Conservation (phyloP, 2,888 invertebrate genomes). For the Rhagonycha fulva region DNA sequence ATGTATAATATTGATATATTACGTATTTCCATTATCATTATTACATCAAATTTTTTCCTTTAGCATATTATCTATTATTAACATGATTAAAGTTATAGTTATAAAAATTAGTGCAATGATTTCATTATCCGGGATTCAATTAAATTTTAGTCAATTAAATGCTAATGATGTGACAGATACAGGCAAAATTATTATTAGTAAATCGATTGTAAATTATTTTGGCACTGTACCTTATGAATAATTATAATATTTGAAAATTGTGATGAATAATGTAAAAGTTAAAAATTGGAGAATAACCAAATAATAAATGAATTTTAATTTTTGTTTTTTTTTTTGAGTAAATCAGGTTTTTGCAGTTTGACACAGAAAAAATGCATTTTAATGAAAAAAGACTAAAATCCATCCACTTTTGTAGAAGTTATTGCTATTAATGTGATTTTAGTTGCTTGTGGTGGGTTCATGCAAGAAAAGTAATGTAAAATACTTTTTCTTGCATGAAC, state of each 20-base stretch:
- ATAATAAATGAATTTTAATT: too few relatives aligned
- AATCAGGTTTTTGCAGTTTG: too few relatives aligned
- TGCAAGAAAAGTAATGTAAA: too few relatives aligned
- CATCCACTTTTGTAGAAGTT: too few relatives aligned
- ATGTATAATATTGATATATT: background rate
- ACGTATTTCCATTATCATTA: background rate
- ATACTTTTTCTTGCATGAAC: too few relatives aligned
- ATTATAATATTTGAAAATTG: background rate
- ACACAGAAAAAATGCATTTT: too few relatives aligned
- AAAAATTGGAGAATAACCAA: too few relatives aligned
- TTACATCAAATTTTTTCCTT: background rate
- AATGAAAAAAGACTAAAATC: too few relatives aligned
- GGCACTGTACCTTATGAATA: background rate
- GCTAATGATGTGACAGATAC: background rate
- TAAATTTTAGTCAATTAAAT: background rate
- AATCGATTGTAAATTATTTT: background rate
- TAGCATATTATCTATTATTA: background rate
- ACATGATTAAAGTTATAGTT: background rate
- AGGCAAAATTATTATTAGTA: background rate
- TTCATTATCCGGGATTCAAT: background rate
- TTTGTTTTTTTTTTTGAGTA: too few relatives aligned
- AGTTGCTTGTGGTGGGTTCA: too few relatives aligned
- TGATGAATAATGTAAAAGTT: too few relatives aligned
- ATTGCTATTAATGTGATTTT: too few relatives aligned
- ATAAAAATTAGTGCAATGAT: background rate